Base-by-base conservation (phyloP, 2,113 vertebrate genomes). In the Chroicocephalus ridibundus region DNA sequence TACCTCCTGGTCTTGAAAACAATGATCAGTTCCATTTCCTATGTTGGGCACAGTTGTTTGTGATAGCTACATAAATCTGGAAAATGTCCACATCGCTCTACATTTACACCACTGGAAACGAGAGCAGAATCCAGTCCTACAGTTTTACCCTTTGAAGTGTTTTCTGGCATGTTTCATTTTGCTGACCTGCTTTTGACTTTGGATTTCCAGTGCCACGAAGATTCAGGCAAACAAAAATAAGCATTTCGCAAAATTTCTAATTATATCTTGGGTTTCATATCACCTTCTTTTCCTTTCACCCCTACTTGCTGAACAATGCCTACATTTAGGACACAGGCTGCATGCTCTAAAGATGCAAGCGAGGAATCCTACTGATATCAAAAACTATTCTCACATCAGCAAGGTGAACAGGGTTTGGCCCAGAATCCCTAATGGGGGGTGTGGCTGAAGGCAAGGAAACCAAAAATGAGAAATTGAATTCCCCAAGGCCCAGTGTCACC, bases 331-430 rank as follows among this genome's bases (percentile, higher is more conserved):
- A 69, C 15, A 71, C 2, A 18, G 52, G 40, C 25, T 61, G 26
- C 11, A 27, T 9, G 10, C 51, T 74, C 76, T 65, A 68, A 95
- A 68, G 83, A 83, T 36, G 38, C 27, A 55, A 60, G 51, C 1
- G 0, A 92, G 78, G 80, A 83, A 78, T 49, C 54, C 68, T 81
- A n/a, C n/a, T 40, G 51, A 60, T 40, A 92, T 24, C 9, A 79
- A 79, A 66, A 81, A 15, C 44, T 64, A n/a, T 57, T 86, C 93
- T 86, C 82, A 65, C n/a, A 38, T 4, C 8, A 86, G 55, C 80
- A 86, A 82, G n/a, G 66, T 87, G 85, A 96, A 74, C 38, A 95
- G 36, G n/a, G 60, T 74, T 94, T 86, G 75, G 49, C 38, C 92
- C 51, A 75, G 54, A 70, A 68, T 60, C 66, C 40, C 46, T 54